Evolutionary conservation across 2,113 vertebrate genomes (phyloP).

Genomic region (Sprattus sprattus): DNA sequence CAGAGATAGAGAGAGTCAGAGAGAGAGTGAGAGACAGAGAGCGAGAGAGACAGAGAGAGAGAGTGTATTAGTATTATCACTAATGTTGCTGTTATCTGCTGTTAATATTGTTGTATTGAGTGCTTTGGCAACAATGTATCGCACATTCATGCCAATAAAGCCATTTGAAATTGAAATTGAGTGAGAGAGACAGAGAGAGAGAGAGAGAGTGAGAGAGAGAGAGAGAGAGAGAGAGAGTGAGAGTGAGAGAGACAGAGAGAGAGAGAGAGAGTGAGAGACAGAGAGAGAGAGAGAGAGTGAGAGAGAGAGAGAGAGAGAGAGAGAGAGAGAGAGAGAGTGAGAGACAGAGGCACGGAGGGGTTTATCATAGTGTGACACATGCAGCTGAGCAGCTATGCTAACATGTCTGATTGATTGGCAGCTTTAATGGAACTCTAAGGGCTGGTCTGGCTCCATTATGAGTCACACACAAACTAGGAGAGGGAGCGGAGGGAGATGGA

Average conservation of each 20-base stretch:
- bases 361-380: neutral
- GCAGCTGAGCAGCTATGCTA: neutral
- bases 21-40: neutral
- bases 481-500: neutral
- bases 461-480: neutral
- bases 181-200: too few relatives aligned
- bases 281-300: neutral
- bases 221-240: too few relatives aligned
- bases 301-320: neutral
- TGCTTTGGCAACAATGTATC: too few relatives aligned
- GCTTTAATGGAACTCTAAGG: neutral
- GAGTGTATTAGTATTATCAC: too few relatives aligned
- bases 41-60: neutral
- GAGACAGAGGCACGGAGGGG: neutral
- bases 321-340: neutral
- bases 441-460: neutral
- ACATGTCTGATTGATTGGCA: conserved; percentile 20
- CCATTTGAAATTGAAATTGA: too few relatives aligned
- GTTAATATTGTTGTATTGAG: too few relatives aligned
- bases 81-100: too few relatives aligned
- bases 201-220: too few relatives aligned
- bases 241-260: too few relatives aligned
- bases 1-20: neutral
- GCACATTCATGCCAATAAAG: too few relatives aligned
- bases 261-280: too few relatives aligned